A percentile compares a stretch with the other conserved stretches of the same genome.
Conservation (phyloP, 2,113 vertebrate genomes). For the Helogale parvula region DNA sequence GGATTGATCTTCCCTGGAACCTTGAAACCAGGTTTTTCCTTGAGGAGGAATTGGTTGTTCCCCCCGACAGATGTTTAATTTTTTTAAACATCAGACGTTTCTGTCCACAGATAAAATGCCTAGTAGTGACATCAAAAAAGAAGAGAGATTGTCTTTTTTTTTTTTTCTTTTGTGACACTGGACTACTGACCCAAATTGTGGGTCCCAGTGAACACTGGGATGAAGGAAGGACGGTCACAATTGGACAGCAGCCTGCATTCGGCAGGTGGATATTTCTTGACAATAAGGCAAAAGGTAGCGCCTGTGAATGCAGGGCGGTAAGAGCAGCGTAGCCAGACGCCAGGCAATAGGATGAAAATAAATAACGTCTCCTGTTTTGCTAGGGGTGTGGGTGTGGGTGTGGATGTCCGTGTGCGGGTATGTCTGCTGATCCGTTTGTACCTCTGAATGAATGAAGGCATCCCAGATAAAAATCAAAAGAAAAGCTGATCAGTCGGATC, state of each 20-base stretch:
- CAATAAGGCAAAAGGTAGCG: not conserved
- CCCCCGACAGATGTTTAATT: not conserved
- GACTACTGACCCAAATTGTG: constrained; percentile 17
- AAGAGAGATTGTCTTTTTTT: constrained; percentile 8
- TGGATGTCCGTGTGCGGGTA: not conserved
- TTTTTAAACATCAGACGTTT: constrained; percentile 37
- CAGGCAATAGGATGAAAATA: not conserved
- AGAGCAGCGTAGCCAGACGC: not conserved
- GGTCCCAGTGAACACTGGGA: not conserved
- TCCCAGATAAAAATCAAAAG: constrained; percentile 5
- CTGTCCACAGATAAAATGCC: constrained; percentile 21
- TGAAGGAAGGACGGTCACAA: not conserved
- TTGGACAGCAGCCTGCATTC: not conserved
- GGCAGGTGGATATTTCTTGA: not conserved
- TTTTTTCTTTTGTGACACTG: constrained; percentile 45
- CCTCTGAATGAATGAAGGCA: not conserved
- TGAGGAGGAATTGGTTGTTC: constrained; percentile 29
- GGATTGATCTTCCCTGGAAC: not conserved
- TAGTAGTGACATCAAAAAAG: not conserved
- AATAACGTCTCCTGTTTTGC: not conserved
- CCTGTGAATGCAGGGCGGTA: not conserved
- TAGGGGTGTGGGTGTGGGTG: not conserved
- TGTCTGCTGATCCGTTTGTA: not conserved
- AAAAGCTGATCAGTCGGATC: not conserved
- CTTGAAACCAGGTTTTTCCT: not conserved